Percentiles rank a stretch among this genome's conserved stretches.
phyloP scores from a whole-genome alignment of 2,888 invertebrate species.

The Aradus depressus region DNA sequence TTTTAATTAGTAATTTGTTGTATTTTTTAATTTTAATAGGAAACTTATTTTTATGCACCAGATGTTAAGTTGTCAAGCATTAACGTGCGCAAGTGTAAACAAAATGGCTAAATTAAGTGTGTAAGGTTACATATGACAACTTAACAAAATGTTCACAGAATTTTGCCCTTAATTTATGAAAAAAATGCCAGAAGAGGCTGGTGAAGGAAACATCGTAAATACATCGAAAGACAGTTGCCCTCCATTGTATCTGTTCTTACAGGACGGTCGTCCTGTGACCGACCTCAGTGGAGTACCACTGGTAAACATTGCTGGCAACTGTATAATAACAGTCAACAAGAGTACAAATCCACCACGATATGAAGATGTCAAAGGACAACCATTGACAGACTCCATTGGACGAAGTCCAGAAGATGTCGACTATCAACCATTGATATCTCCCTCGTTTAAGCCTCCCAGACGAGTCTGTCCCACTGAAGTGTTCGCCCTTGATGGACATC shows the following conservation, averaged over 20 bases:
- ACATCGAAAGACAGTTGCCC: not conserved
- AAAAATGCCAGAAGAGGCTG: not conserved
- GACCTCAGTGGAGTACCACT: constrained; percentile 19
- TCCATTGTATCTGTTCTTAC: constrained; percentile 12
- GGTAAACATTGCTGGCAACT: constrained; percentile 16
- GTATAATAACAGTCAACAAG: not conserved
- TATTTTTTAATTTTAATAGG: too few species aligned
- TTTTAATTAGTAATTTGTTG: too few species aligned
- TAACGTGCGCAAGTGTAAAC: too few species aligned
- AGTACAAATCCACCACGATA: not conserved
- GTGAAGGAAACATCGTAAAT: not conserved
- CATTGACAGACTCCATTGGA: constrained; percentile 17
- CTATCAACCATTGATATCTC: constrained; percentile 16
- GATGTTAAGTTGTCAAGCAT: too few species aligned
- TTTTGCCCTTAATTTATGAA: not conserved
- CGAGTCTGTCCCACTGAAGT: not conserved
- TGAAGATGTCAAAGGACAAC: constrained; percentile 14
- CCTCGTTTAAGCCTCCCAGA: not conserved
- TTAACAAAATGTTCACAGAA: not conserved
- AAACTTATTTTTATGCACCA: too few species aligned
- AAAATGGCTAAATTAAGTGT: not conserved
- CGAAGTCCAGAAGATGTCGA: constrained; percentile 2
- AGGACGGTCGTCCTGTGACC: constrained; percentile 21
- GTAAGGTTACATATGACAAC: not conserved
- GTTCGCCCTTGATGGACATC: constrained; percentile 4